Conservation (phyloP, 2,113 vertebrate genomes). For the Bufo bufo region DNA sequence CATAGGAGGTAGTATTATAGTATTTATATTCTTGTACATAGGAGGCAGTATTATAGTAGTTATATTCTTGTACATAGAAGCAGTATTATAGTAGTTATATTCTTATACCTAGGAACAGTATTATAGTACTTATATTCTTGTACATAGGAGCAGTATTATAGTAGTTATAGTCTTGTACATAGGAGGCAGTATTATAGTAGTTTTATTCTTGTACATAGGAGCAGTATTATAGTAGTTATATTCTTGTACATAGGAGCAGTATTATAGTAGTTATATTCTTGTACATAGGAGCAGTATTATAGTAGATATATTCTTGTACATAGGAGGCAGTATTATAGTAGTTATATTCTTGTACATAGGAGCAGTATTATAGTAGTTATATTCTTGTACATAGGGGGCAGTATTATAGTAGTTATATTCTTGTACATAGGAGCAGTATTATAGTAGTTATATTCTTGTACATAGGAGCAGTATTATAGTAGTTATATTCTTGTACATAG, state of each 20-base stretch:
- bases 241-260: background rate
- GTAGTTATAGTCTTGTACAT: background rate
- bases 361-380: conserved; percentile 8
- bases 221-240: conserved; percentile 20
- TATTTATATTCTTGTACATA: conserved; percentile 1
- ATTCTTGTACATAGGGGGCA: background rate
- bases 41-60: conserved; percentile 4
- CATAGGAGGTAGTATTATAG: conserved; percentile 1
- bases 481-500: background rate
- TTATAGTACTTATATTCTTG: background rate
- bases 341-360: background rate
- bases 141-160: background rate
- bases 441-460: conserved; percentile 2
- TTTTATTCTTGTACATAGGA: background rate
- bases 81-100: conserved; percentile 4
- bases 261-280: conserved; percentile 17
- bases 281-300: conserved; percentile 5
- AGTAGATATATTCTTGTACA: conserved; percentile 9
- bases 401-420: conserved; percentile 9
- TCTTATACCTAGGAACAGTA: background rate
- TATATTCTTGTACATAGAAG: background rate
- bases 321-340: background rate
- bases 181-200: background rate
- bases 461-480: background rate
- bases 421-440: background rate